Base-by-base conservation (phyloP, 2,113 vertebrate genomes). In the Salvelinus fontinalis region DNA sequence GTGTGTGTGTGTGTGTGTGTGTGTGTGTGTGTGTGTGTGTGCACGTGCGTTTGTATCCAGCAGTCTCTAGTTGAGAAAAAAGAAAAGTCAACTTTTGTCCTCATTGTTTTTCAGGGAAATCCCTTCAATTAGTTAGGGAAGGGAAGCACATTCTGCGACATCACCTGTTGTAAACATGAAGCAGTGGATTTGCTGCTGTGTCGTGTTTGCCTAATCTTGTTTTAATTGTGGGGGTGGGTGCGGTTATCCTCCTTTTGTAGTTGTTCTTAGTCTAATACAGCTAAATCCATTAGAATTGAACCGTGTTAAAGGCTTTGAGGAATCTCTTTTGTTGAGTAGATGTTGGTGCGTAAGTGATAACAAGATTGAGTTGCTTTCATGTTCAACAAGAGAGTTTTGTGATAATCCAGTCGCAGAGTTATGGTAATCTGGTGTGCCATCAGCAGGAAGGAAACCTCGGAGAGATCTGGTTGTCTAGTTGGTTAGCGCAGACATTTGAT, bases 231-330 rank as follows among this genome's bases (percentile, higher is more conserved):
- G 78, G 80, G 83, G 79, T 85, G 83, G 86, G 79, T 69, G 73
- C 76, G 71, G 81, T 70, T 81, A 85, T 88, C 84, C 87, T 83
- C 85, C 83, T 86, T 88, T 88, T 91, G 88, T 90, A 73, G 67
- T 76, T 74, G 74, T 75, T 86, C 76, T 79, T 76, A 81, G 80
- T 84, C 85, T 91, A 90, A 89, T 87, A 78, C 90, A 73, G 82
- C 81, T 90, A 89, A 92, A 85, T 87, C 83, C 87, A 84, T 89
- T 88, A 88, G 83, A 85, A 89, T 84, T 51, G 86, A 89, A 90
- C 87, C 86, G 88, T 87, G 83, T 74, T 76, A 80, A 89, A 83
- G 81, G 85, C 86, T 90, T 84, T 84, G 71, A 84, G 79, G 79
- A 81, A 87, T 85, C 79, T 89, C 83, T 84, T 89, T 90, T 83